A percentile compares a stretch with the other conserved stretches of the same genome.
Conservation (phyloP, 2,113 vertebrate genomes). For the Chloropsis cyanopogon region DNA sequence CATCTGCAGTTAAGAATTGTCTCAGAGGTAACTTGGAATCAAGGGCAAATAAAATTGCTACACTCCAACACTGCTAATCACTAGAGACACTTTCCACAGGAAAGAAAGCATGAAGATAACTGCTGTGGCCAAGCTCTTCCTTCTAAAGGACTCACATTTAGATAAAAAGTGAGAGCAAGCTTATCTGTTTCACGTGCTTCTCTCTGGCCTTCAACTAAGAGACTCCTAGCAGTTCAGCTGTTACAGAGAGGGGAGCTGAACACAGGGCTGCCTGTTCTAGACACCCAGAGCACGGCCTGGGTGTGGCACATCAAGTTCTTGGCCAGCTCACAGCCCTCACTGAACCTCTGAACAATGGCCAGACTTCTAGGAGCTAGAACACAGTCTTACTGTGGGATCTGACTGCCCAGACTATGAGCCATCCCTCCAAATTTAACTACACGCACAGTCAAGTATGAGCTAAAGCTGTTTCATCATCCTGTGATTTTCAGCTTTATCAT, state of each 20-base stretch:
- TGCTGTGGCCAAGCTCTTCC: not conserved
- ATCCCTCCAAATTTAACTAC: slow-evolving; percentile 60
- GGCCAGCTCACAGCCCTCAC: slow-evolving; percentile 4
- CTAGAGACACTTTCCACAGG: not conserved
- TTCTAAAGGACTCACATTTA: not conserved
- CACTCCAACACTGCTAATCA: not conserved
- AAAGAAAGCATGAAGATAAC: not conserved
- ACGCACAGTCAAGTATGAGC: slow-evolving; percentile 16
- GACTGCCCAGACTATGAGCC: slow-evolving; percentile 64
- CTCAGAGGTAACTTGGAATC: not conserved
- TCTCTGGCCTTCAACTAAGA: not conserved
- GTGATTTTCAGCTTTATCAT: slow-evolving; percentile 9
- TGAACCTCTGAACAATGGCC: slow-evolving; percentile 49
- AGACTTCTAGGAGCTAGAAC: slow-evolving; percentile 52
- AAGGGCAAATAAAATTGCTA: not conserved
- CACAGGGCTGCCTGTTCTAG: not conserved
- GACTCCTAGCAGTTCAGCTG: not conserved
- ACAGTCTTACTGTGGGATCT: slow-evolving; percentile 30
- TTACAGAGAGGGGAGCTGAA: not conserved
- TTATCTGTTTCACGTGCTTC: not conserved
- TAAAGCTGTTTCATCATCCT: slow-evolving; percentile 37
- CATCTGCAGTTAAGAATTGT: not conserved
- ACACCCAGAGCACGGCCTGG: not conserved
- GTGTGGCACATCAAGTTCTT: slow-evolving; percentile 17
- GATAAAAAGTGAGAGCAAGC: not conserved